Evolutionary conservation across 1,140 invertebrate species (phyloP), one percentile per base, ranked within the genome.

Genomic region (Bombus picipes): DNA sequence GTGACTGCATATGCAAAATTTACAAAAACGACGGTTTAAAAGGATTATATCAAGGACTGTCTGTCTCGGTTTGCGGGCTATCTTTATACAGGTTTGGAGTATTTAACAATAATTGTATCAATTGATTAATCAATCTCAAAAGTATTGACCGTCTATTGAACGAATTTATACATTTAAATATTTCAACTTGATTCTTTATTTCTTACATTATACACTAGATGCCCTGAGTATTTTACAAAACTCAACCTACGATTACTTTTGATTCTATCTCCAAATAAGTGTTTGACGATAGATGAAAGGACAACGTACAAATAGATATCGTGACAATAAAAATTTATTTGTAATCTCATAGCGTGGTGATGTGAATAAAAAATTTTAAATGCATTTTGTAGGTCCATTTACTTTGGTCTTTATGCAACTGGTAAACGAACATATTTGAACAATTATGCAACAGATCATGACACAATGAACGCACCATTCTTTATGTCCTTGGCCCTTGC

Each of bases 41-140:
- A 41, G 82, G 82, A 28, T 43, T 84, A 43, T 84, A 79, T 53
- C 75, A 79, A 59, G 82, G 82, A 32, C 3, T 79, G 18, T 10
- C 47, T 4, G 3, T 18, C 25, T 34, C 68, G 28, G 1, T n/a
- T 22, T 2, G 5, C 9, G 82, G 47, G 3, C 25, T 79, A 13
- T 78, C 43, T 13, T 13, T 79, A 37, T 84, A 79, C 75, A 84
- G 82, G 82, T 84, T 78, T 66, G 28, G n/a, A 37, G 28, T 76
- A 43, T 22, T 43, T 43, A 34, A 74, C 2, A 22, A 28, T 32
- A 39, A 25, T 18, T 37, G 25, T 13, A 28, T 15, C 70, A 72
- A 28, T 39, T 22, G 18, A 53, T 22, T 22, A 53, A 22, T 22
- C 47, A 22, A 22, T 22, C 1, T 72, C n/a, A 8, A 39, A 70